Evolutionary conservation across 2,797 vertebrate genomes (phyloP).

Genomic region (Micrastur ruficollis): DNA sequence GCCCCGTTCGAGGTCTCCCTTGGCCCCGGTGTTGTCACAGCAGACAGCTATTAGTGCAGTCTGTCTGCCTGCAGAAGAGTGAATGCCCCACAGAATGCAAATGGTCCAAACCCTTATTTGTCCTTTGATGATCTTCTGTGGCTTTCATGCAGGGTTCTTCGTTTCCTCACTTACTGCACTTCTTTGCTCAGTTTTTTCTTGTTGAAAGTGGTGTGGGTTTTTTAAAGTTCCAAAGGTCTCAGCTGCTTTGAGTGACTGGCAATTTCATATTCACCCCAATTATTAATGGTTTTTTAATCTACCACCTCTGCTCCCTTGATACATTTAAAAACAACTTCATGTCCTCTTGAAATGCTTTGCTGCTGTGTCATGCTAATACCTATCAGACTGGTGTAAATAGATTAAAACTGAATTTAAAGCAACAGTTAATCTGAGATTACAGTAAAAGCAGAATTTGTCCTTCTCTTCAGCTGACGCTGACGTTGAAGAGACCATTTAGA

Average conservation of each 20-base stretch:
- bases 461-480: not conserved
- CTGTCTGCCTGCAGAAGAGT: not conserved
- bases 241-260: not conserved
- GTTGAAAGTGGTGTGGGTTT: not conserved
- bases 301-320: not conserved
- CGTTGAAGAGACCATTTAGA: not conserved
- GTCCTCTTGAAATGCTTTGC: not conserved
- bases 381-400: not conserved
- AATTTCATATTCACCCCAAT: not conserved
- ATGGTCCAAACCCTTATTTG: not conserved
- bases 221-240: not conserved
- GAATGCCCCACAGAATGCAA: not conserved
- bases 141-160: not conserved
- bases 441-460: not conserved
- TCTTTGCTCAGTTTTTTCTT: not conserved
- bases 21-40: not conserved
- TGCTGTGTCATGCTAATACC: not conserved
- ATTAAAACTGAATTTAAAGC: conserved; percentile 6
- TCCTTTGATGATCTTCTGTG: not conserved
- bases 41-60: not conserved
- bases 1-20: not conserved
- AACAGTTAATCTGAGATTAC: conserved; percentile 10
- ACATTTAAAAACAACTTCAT: not conserved
- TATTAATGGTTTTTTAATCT: not conserved
- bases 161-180: not conserved